phyloP scores from a whole-genome alignment of 2,113 vertebrate genomes.

The Ceratotherium simum region DNA sequence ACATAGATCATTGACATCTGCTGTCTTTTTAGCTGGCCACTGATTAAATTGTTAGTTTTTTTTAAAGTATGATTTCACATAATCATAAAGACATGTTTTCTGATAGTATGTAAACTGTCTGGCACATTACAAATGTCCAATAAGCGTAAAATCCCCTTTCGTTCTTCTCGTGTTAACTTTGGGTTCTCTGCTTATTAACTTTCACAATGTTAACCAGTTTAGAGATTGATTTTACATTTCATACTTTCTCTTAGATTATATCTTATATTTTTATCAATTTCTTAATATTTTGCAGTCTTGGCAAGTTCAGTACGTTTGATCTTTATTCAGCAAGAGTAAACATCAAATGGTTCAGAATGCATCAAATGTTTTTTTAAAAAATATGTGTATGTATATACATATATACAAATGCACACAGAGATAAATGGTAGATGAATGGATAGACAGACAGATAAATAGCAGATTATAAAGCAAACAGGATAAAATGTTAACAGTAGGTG shows the following conservation, averaged over 20 bases:
- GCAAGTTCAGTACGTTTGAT: neutral
- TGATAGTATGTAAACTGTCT: neutral
- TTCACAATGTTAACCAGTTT: neutral
- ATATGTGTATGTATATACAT: fast-evolving
- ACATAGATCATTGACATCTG: neutral
- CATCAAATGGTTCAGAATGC: neutral
- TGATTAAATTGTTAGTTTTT: neutral
- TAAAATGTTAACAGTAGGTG: neutral
- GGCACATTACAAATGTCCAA: neutral
- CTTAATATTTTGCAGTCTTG: neutral
- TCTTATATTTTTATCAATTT: slow-evolving; percentile 19
- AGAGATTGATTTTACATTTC: neutral
- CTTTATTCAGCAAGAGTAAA: neutral
- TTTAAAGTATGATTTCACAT: neutral
- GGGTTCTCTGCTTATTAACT: neutral
- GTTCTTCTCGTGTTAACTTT: neutral
- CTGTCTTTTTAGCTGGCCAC: neutral
- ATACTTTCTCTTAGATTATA: neutral
- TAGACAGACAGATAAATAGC: neutral
- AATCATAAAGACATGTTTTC: neutral
- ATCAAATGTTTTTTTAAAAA: neutral
- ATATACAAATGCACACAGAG: neutral
- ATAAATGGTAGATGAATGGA: neutral
- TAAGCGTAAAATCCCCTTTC: neutral
- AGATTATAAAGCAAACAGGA: neutral